Evolutionary conservation across 2,797 vertebrate genomes (phyloP), one percentile per base, ranked within the genome.

Genomic region (Ambastaia sidthimunki): DNA sequence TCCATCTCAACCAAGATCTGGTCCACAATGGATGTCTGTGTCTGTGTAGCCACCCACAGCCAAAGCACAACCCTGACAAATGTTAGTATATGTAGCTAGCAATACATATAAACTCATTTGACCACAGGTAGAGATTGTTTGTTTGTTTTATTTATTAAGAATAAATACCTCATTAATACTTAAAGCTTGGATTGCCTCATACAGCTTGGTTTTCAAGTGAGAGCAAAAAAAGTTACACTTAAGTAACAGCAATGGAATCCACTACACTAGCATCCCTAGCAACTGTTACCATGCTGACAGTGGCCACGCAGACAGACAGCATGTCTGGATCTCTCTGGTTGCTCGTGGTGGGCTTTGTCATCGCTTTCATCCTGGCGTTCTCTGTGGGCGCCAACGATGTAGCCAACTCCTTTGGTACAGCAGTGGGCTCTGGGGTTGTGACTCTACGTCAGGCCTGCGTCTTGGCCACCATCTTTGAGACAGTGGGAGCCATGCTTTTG

Each of bases 381-480:
- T 99, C 98, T 0, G 98, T 99, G 0, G 98, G 98, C 0, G 98
- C 98, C 88, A 99, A 99, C 74, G 98, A 99, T n/a, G 98, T 99
- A 28, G 98, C 98, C 50, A 99, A 99, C 90, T 99, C 98, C 0
- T 99, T 99, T 6, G 98, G 98, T 74, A 99, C 98, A 0, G 98
- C 98, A 0, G 98, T 99, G 74, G 98, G 98, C 81, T 99, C 98
- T 0, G 97, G 97, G 0, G 97, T 98, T 19, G 96, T 98, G 86
- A 98, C 97, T 34, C 91, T 99, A 63, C 93, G 94, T 13, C 96
- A 97, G 81, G 98, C 98, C 10, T 99, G 98, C 80, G 74, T 99
- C 83, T 85, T 99, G 76, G 98, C 98, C 31, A 96, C 96, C 0
- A 57, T 99, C 83, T 99, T 99, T 15, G 98, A 99, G 87, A 99